Evolutionary conservation across 2,113 vertebrate genomes (phyloP).

Genomic region (Vulpes ferrilata): DNA sequence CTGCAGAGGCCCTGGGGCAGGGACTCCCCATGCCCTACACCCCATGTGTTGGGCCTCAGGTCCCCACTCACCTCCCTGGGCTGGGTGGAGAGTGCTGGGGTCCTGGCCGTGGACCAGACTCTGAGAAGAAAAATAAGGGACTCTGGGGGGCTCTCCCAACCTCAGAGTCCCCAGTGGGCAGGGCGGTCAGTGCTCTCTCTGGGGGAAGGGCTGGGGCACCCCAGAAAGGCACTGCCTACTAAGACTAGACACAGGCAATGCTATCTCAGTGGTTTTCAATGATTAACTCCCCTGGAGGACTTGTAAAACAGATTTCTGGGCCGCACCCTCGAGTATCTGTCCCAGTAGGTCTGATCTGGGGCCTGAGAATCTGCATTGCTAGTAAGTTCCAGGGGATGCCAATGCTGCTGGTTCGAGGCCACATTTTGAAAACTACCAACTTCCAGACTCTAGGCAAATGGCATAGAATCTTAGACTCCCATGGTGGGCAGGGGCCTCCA

Average conservation of each 20-base stretch:
- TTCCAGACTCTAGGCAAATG: background rate
- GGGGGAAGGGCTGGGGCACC: background rate
- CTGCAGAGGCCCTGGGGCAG: background rate
- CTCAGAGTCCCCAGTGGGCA: too few species aligned
- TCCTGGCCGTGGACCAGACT: background rate
- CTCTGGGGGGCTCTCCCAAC: background rate
- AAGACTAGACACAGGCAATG: background rate
- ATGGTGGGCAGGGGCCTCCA: rapidly evolving
- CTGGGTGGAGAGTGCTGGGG: background rate
- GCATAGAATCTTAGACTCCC: background rate
- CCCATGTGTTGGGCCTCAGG: background rate
- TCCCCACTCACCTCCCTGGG: slow-evolving; percentile 53
- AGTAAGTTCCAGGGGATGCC: too few species aligned
- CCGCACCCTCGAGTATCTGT: rapidly evolving
- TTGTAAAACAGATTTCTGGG: background rate
- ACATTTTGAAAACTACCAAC: background rate
- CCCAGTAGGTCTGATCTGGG: too few species aligned
- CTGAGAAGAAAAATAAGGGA: background rate
- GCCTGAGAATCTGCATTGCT: background rate
- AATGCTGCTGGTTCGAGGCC: background rate
- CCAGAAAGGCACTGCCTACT: background rate
- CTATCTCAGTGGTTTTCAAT: too few species aligned
- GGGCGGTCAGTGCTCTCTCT: background rate
- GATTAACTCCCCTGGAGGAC: rapidly evolving
- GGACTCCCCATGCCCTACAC: rapidly evolving